Conservation (phyloP, 2,113 vertebrate species). For the Hippolais icterina region DNA sequence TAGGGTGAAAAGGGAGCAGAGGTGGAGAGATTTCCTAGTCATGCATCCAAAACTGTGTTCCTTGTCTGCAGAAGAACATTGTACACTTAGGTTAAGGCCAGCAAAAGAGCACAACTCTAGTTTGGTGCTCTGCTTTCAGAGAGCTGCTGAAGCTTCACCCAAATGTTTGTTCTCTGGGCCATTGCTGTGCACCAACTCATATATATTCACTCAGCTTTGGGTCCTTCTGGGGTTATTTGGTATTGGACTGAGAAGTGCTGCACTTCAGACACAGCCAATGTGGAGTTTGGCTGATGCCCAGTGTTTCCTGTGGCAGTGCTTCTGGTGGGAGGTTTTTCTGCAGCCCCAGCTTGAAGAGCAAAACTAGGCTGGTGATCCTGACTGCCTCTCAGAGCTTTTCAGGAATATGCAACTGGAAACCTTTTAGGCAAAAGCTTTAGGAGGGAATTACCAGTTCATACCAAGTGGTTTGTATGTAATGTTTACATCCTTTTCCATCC, state of each 20-base stretch:
- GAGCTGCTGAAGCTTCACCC: background rate
- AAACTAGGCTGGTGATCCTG: background rate
- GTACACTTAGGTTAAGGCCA: accelerated
- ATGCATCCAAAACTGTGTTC: background rate
- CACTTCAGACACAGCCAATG: background rate
- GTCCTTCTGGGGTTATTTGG: background rate
- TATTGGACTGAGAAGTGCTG: background rate
- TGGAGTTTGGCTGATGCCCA: background rate
- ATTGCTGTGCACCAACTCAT: accelerated
- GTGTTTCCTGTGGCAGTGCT: background rate
- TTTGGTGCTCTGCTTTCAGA: background rate
- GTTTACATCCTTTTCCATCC: background rate
- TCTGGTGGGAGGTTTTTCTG: background rate
- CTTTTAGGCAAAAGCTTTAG: background rate
- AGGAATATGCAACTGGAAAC: accelerated
- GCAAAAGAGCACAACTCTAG: background rate
- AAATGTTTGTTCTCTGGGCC: background rate
- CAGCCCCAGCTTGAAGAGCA: background rate
- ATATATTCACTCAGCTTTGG: accelerated
- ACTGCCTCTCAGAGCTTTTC: background rate
- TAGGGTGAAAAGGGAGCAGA: background rate
- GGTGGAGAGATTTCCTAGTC: background rate
- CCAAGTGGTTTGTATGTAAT: background rate
- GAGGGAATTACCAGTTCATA: background rate
- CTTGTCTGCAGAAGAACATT: background rate